A percentile compares a stretch with the other conserved stretches of the same genome.
Evolutionary conservation across 2,113 vertebrate species (phyloP).

Genomic region (Talpa occidentalis): DNA sequence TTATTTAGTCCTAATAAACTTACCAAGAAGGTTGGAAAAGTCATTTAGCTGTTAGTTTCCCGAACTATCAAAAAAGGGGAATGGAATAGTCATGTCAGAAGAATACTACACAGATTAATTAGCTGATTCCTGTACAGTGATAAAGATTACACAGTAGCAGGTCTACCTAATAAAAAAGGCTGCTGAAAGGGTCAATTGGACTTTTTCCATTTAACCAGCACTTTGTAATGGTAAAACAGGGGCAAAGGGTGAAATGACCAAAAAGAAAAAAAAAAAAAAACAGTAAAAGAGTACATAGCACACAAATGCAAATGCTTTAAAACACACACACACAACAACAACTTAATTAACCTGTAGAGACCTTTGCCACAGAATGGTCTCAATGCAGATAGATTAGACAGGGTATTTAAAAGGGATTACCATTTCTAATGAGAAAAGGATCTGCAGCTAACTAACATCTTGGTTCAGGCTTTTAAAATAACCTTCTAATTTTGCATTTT

Average conservation of each 20-base stretch:
- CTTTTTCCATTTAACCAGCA: conserved; percentile 38
- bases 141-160: conserved; percentile 28
- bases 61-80: conserved; percentile 22
- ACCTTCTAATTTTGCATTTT: conserved; percentile 48
- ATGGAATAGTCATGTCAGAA: conserved; percentile 27
- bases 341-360: conserved; percentile 74
- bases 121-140: conserved; percentile 43
- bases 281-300: not conserved
- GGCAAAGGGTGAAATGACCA: conserved; percentile 53
- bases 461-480: conserved; percentile 44
- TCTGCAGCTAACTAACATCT: conserved; percentile 14
- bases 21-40: not conserved
- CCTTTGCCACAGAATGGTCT: conserved; percentile 41
- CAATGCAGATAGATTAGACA: conserved; percentile 52
- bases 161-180: conserved; percentile 48
- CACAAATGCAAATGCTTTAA: conserved; percentile 42
- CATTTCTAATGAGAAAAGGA: conserved; percentile 55
- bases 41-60: conserved; percentile 65
- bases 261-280: conserved; percentile 49
- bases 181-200: conserved; percentile 33
- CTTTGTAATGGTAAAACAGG: conserved; percentile 70
- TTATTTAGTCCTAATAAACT: conserved; percentile 49
- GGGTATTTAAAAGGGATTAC: conserved; percentile 57
- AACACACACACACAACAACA: conserved; percentile 10
- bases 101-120: conserved; percentile 63